phyloP scores from a whole-genome alignment of 2,888 invertebrate genomes.

The Abrostola triplasia region DNA sequence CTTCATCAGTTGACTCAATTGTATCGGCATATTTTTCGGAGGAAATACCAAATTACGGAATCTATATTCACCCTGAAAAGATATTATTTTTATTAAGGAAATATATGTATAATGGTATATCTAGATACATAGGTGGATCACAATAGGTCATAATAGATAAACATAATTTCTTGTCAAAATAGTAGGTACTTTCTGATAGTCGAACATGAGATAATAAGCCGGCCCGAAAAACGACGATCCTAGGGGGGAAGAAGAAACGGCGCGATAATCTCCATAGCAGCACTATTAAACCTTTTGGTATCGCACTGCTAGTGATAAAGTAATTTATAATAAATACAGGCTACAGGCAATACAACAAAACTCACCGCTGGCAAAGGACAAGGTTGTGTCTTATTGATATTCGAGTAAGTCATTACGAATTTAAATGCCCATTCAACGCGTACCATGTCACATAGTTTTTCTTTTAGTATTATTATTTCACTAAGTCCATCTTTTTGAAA shows the following conservation, averaged over 20 bases:
- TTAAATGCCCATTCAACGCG: neutral
- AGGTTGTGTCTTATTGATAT: neutral
- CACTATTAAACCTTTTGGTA: too few relatives aligned
- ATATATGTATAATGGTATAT: too few relatives aligned
- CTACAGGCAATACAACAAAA: neutral
- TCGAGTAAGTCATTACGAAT: neutral
- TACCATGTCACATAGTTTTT: neutral
- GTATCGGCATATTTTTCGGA: neutral
- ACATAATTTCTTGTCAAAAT: too few relatives aligned
- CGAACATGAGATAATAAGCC: too few relatives aligned
- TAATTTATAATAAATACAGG: too few relatives aligned
- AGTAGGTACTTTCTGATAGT: too few relatives aligned
- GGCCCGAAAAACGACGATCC: too few relatives aligned
- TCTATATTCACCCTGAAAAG: neutral
- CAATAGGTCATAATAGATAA: too few relatives aligned
- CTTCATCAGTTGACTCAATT: neutral
- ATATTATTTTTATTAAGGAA: neutral
- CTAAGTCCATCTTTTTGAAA: neutral
- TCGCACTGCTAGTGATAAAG: too few relatives aligned
- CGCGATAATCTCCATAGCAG: too few relatives aligned
- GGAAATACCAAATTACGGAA: neutral
- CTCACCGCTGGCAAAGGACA: neutral
- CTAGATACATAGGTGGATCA: too few relatives aligned
- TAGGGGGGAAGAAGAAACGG: too few relatives aligned
- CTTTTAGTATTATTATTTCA: neutral